Percentiles rank a stretch among this genome's conserved stretches.
These are phyloP conservation scores for Beris chalybata DNA, from an alignment of 2,888 invertebrate species.

Conservation along the genomic window DNA sequence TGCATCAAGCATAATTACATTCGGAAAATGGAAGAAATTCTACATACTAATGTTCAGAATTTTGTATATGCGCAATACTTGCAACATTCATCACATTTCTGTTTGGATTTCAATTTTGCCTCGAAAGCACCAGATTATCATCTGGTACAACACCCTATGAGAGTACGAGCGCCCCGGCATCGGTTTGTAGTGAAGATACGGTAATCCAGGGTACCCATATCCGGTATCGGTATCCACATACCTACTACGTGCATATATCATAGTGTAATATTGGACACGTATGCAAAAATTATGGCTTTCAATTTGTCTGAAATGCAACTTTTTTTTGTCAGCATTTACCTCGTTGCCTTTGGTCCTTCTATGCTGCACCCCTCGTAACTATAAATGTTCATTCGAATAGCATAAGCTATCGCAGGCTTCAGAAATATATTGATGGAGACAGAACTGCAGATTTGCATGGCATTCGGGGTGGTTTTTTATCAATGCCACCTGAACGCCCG, in stretches of 20 bases:
- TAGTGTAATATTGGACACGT: conserved; percentile 31
- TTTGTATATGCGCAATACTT: not conserved
- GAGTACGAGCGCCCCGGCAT: not conserved
- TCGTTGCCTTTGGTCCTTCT: conserved; percentile 22
- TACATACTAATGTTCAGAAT: no score
- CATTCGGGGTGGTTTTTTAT: conserved; percentile 13
- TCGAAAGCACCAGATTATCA: conserved; percentile 31
- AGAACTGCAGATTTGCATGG: conserved; percentile 33
- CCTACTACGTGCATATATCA: not conserved
- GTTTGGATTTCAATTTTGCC: conserved; percentile 28
- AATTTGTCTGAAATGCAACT: conserved; percentile 39
- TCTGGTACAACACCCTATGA: conserved; percentile 4
- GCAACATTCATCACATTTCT: conserved; percentile 21
- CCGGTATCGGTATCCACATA: no score
- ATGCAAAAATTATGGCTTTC: conserved; percentile 39
- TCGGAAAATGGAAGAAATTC: no score
- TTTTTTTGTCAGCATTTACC: conserved; percentile 27
- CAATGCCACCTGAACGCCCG: no score
- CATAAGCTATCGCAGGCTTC: conserved; percentile 28
- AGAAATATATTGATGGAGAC: conserved; percentile 28
- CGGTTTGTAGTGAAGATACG: no score
- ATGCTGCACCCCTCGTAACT: not conserved
- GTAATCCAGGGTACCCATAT: no score
- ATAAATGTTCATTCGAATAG: conserved; percentile 14
- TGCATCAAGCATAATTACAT: conserved; percentile 27